A percentile compares a stretch with the other conserved stretches of the same genome.
These are phyloP conservation scores for Agrochola macilenta DNA, from an alignment of 2,888 invertebrate species.

Conservation along the genomic window DNA sequence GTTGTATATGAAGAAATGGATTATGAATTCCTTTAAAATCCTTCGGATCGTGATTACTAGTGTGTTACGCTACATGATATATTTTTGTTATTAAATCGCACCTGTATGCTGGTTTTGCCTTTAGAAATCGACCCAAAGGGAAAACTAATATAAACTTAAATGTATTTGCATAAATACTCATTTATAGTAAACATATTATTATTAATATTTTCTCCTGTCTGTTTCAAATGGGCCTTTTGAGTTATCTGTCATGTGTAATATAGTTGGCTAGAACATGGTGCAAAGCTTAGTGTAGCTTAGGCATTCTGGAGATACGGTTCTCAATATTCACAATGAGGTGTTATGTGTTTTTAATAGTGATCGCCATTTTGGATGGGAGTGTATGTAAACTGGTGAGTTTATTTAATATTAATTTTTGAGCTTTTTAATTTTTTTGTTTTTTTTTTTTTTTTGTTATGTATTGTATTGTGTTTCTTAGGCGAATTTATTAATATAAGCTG, in stretches of 20 bases:
- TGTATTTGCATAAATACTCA: not conserved
- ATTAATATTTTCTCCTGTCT: not conserved
- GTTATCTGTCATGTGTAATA: constrained; percentile 16
- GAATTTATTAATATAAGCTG: not conserved
- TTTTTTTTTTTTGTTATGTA: not conserved
- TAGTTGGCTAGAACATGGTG: constrained; percentile 32
- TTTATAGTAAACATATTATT: not conserved
- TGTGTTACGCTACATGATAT: too few species aligned
- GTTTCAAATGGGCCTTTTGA: constrained; percentile 37
- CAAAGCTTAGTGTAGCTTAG: constrained; percentile 63
- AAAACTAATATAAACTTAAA: too few species aligned
- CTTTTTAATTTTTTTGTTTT: not conserved
- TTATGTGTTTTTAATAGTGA: constrained; percentile 53
- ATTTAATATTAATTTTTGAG: not conserved
- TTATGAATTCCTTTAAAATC: too few species aligned
- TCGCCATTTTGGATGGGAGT: constrained; percentile 47
- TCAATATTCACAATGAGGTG: constrained; percentile 55
- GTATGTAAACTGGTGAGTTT: constrained; percentile 45
- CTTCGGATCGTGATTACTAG: too few species aligned
- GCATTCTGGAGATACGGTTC: constrained; percentile 51
- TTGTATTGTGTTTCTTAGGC: not conserved
- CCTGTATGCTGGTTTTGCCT: too few species aligned
- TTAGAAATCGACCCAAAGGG: too few species aligned
- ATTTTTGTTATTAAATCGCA: too few species aligned
- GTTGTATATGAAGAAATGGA: too few species aligned